Base-by-base conservation (phyloP, 2,113 vertebrate species). In the Xenus cinereus region DNA sequence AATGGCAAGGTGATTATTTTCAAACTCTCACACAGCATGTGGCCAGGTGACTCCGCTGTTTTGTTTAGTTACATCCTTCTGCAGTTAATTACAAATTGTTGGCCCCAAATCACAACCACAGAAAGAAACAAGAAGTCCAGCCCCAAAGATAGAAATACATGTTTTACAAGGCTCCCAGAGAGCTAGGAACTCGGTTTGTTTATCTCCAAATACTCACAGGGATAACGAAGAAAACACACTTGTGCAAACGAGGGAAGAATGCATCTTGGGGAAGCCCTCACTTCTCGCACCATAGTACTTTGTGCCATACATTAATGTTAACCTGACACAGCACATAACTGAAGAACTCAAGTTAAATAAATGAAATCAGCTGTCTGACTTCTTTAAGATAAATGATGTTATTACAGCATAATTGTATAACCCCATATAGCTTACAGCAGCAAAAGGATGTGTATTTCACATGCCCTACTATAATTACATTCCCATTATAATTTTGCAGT, bases 401-500 rank as follows among this genome's bases (percentile, higher is more conserved):
- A 98, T 98, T 98, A 97, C 94, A 96, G 96, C 96, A 94, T 98
- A 98, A 98, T 97, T 98, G 95, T 98, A 97, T 97, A 98, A 98
- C 97, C 96, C 90, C 82, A 53, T 96, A 98, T 97, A 98, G 97
- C 97, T 97, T 98, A 98, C 97, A 98, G 97, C 98, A 98, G 96
- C 97, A 97, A 97, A 98, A 98, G 97, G 97, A 98, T 98, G 97
- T 98, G 98, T 98, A 97, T 98, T 98, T 98, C 98, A 96, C 98
- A 98, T 98, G 98, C 97, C 97, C 97, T 97, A 96, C 98, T 98
- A 97, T 98, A 98, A 98, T 98, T 98, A 98, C 93, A 97, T 97
- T 97, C 97, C 98, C 97, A 97, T 98, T 98, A 98, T 98, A 98
- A 98, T 98, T 98, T 98, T 98, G 98, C 97, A 98, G 98, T 98